Evolutionary conservation across 2,113 vertebrate genomes (phyloP).

Genomic region (Aix galericulata): DNA sequence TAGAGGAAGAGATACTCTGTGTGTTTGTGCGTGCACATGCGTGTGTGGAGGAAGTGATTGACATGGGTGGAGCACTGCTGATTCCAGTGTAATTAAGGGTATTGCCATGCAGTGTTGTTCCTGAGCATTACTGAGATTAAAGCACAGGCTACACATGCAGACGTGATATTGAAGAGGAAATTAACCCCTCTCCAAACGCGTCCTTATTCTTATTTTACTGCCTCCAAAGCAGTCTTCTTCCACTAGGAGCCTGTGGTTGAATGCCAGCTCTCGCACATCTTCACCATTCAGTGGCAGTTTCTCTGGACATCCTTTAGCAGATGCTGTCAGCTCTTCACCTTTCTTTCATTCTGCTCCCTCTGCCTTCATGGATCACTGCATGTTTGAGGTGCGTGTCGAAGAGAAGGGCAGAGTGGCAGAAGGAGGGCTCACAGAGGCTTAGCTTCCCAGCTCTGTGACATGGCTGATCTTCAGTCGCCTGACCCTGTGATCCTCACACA

Average conservation of each 20-base stretch:
- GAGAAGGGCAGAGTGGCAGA: constrained; percentile 70
- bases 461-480: constrained; percentile 49
- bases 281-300: constrained; percentile 51
- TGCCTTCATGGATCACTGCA: constrained; percentile 70
- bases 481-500: constrained; percentile 39
- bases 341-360: constrained; percentile 61
- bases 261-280: constrained; percentile 50
- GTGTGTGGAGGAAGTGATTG: not conserved
- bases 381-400: constrained; percentile 50
- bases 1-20: not conserved
- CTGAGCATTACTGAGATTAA: constrained; percentile 8
- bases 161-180: not conserved
- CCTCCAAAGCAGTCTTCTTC: not conserved
- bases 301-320: constrained; percentile 66
- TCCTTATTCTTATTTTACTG: not conserved
- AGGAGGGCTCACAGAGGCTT: constrained; percentile 41
- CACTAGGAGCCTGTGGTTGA: constrained; percentile 13
- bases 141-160: not conserved
- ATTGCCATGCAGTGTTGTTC: not conserved
- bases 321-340: constrained; percentile 75
- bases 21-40: not conserved
- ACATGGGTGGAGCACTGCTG: not conserved
- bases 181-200: not conserved
- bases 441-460: constrained; percentile 41
- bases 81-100: not conserved